Percentiles rank a stretch among this genome's conserved stretches.
Conservation (phyloP, 2,113 vertebrate species). For the Artemisiospiza belli region DNA sequence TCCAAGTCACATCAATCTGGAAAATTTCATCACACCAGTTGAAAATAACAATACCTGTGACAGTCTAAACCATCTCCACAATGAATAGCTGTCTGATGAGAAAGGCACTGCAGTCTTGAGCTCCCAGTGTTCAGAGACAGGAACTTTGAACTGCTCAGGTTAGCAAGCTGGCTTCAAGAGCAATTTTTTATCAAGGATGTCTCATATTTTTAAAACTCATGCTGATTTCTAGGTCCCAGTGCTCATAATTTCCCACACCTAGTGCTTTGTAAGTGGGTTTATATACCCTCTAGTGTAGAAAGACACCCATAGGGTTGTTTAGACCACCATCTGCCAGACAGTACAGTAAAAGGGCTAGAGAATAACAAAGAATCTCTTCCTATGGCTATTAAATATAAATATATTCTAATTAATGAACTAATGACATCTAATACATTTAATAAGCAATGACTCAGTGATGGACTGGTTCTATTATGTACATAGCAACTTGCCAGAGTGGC, state of each 20-base stretch:
- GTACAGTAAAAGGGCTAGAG: neutral
- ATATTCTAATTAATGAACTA: neutral
- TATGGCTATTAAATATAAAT: neutral
- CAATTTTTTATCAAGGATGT: neutral
- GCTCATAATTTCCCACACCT: neutral
- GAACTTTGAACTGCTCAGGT: neutral
- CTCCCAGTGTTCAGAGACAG: neutral
- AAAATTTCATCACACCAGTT: neutral
- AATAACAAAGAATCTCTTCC: neutral
- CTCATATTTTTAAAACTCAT: neutral
- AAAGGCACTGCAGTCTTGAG: neutral
- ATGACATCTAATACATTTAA: neutral
- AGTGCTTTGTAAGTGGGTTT: neutral
- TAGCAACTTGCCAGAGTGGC: neutral
- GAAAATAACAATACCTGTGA: neutral
- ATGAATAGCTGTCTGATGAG: neutral
- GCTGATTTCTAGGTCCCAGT: neutral
- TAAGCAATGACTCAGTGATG: neutral
- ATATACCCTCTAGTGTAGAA: neutral
- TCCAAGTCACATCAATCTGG: neutral
- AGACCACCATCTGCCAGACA: neutral
- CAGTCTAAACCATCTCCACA: neutral
- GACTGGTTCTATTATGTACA: neutral
- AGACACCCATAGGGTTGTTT: neutral
- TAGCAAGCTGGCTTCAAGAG: neutral